Conservation (phyloP, 2,888 invertebrate genomes). For the Coenonympha arcania region DNA sequence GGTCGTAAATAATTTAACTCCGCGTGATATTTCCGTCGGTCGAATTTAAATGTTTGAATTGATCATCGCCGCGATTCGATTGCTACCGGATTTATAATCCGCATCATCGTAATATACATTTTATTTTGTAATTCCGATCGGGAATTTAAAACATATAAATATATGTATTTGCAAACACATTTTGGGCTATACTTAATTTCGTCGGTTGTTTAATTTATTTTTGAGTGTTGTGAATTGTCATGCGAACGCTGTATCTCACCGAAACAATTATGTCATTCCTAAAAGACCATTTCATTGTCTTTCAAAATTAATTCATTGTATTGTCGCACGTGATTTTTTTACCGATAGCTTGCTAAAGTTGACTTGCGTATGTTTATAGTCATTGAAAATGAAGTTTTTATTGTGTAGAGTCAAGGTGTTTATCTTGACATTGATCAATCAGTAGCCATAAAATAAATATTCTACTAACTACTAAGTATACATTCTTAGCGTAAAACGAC, state of each 20-base stretch:
- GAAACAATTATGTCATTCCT: slow-evolving; percentile 20
- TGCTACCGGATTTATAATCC: slow-evolving; percentile 66
- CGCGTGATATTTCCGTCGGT: slow-evolving; percentile 70
- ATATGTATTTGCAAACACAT: slow-evolving; percentile 25
- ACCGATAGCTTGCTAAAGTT: slow-evolving; percentile 27
- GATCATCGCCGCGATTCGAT: slow-evolving; percentile 49
- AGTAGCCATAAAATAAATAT: too few species aligned
- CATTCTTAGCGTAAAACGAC: too few species aligned
- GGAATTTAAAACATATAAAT: neutral
- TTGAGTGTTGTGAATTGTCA: slow-evolving; percentile 9
- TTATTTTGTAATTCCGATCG: slow-evolving; percentile 36
- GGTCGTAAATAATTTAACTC: slow-evolving; percentile 71
- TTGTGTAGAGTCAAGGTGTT: neutral
- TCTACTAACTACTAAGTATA: too few species aligned
- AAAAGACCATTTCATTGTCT: slow-evolving; percentile 21
- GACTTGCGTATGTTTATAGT: neutral
- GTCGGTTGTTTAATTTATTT: slow-evolving; percentile 8
- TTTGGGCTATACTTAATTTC: slow-evolving; percentile 4
- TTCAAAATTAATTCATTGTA: slow-evolving; percentile 28
- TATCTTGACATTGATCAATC: too few species aligned
- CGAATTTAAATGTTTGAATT: slow-evolving; percentile 62
- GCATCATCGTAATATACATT: slow-evolving; percentile 41
- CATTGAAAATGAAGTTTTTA: neutral
- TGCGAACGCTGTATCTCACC: slow-evolving; percentile 11
- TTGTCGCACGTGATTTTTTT: slow-evolving; percentile 36